Evolutionary conservation across 2,113 vertebrate species (phyloP), one percentile per base, ranked within the genome.

Genomic region (Mus pahari): DNA sequence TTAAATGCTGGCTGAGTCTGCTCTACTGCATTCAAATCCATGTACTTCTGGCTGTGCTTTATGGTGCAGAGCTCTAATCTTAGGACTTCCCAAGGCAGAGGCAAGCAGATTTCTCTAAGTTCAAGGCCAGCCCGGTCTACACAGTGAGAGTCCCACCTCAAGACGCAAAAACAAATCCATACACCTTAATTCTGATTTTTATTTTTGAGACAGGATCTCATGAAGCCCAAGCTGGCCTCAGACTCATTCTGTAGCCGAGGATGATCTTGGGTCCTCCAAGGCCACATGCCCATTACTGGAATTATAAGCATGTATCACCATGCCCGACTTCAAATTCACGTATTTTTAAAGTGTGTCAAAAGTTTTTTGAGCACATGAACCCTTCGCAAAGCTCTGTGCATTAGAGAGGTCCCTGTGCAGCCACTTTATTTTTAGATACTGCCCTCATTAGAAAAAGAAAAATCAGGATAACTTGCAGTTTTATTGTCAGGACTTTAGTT

Each of bases 401-500:
- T 58, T 36, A 42, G 78, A 86, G 77, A 45, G 33, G 19, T 91
- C 62, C 78, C 94, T 50, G 28, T 17, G 12, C 62, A 31, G 78
- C 62, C 93, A 81, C 81, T 78, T 66, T 96, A 97, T 95, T 98
- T 97, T 97, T 96, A 94, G 95, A 86, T 5, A n/a, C 50, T 96
- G 90, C 19, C 92, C 93, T 96, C 84, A n/a, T 74, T 74, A 42
- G 20, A 8, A 39, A 73, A 71, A 22, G 33, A 73, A 73, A 73
- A 73, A 73, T 86, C 42, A 20, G 62, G 55, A 94, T 95, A 92
- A 95, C 96, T 94, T 97, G 88, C 36, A 42, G 86, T 91, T 97
- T 95, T 86, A 83, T 90, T 86, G 71, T 94, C 60, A 73, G 82
- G 66, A 60, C 91, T 92, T 94, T 16, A 36, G 42, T 84, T 94